Evolutionary conservation across 1,140 invertebrate species (phyloP).

Genomic region (Pseudomyrmex gracilis): DNA sequence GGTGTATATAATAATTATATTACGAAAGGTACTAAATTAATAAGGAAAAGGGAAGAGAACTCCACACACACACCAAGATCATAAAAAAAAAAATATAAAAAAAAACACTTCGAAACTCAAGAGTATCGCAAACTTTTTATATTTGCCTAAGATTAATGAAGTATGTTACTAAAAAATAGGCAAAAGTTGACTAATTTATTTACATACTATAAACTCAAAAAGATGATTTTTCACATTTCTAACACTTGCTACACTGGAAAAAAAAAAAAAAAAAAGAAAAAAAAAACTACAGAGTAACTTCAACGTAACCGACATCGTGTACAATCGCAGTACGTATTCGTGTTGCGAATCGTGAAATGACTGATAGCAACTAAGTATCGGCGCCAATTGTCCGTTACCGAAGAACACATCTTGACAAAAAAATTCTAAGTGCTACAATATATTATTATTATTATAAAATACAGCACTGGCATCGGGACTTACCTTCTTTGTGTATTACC

Average conservation of each 20-base stretch:
- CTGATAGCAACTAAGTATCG: conserved; percentile 85
- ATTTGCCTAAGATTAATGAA: conserved; percentile 80
- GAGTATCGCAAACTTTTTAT: conserved; percentile 76
- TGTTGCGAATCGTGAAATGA: conserved; percentile 81
- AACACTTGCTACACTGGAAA: conserved; percentile 72
- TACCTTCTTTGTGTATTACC: conserved; percentile 77
- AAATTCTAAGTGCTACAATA: conserved; percentile 60
- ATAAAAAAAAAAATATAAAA: conserved; percentile 9
- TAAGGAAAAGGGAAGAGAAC: conserved; percentile 49
- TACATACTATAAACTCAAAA: conserved; percentile 75
- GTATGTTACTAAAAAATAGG: conserved; percentile 76
- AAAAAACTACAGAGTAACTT: conserved; percentile 66
- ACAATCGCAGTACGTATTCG: conserved; percentile 34
- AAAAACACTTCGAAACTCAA: conserved; percentile 67
- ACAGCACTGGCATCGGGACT: conserved; percentile 80
- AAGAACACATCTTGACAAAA: conserved; percentile 40
- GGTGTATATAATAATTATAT: conserved; percentile 81
- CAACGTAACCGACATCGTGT: conserved; percentile 51
- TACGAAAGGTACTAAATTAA: conserved; percentile 82
- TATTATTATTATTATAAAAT: too few relatives aligned
- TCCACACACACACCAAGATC: conserved; percentile 58
- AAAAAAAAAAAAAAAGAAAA: too few relatives aligned
- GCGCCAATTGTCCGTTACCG: conserved; percentile 76
- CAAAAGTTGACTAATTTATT: conserved; percentile 81
- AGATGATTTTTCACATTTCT: conserved; percentile 81